phyloP scores from a whole-genome alignment of 1,140 invertebrate species.

The Drosophila melanica region DNA sequence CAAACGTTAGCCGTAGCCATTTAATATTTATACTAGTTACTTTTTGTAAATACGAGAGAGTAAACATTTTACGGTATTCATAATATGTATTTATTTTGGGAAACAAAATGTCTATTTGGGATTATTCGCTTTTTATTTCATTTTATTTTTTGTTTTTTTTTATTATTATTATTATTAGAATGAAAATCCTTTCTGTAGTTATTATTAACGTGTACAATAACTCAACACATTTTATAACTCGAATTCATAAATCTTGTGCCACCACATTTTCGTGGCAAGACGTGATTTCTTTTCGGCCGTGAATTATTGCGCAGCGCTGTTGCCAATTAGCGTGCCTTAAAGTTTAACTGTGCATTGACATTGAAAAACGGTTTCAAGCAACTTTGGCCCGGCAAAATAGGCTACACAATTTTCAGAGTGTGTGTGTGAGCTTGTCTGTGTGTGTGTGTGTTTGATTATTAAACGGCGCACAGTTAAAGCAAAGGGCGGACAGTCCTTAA shows the following conservation, averaged over 20 bases:
- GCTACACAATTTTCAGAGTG: constrained; percentile 21
- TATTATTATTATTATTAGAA: too few species aligned
- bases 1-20: too few species aligned
- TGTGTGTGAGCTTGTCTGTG: background rate
- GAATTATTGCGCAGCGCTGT: constrained; percentile 41
- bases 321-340: constrained; percentile 50
- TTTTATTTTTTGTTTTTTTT: too few species aligned
- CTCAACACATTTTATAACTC: constrained; percentile 9
- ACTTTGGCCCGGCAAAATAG: constrained; percentile 23
- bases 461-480: constrained; percentile 36
- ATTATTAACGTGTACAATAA: background rate
- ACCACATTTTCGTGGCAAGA: constrained; percentile 5
- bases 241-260: constrained; percentile 3
- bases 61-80: too few species aligned
- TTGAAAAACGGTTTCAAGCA: constrained; percentile 44
- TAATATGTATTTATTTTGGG: too few species aligned
- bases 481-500: constrained; percentile 23
- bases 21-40: too few species aligned
- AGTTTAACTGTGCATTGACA: constrained; percentile 50
- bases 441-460: constrained; percentile 49
- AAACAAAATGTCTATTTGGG: too few species aligned
- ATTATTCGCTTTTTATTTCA: too few species aligned
- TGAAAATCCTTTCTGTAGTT: too few species aligned
- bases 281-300: constrained; percentile 13
- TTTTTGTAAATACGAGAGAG: too few species aligned